Evolutionary conservation across 2,113 vertebrate genomes (phyloP), one percentile per base, ranked within the genome.

Genomic region (Odocoileus virginianus): DNA sequence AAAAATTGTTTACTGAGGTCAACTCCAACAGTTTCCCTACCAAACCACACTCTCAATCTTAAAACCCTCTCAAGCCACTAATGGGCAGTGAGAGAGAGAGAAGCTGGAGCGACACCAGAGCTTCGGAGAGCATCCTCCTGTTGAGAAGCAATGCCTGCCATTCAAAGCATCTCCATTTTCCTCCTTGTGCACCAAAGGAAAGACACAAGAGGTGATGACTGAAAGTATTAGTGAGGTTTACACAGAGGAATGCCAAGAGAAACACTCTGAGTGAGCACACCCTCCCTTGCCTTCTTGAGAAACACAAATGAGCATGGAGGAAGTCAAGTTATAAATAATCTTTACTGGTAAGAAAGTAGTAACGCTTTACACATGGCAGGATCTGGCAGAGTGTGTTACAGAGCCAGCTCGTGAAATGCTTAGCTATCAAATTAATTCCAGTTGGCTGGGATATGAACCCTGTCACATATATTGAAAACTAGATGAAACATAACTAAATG

Each of bases 401-500:
- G 84, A 93, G 57, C 89, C 91, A 93, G 87, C 91, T 47, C 47
- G 7, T 61, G 67, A 79, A 97, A 91, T 54, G 78, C 89, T 95
- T 47, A n/a, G 82, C 96, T 52, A 71, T 89, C 83, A 93, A 57
- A 95, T 96, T 87, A 58, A 92, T 93, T 94, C 89, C 94, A 97
- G 87, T 87, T 95, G 91, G 94, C 87, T 95, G 89, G 86, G 57
- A 94, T 91, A 43, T 89, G 93, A 97, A 93, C 93, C 57, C 84
- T 97, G 97, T 91, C 93, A 94, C 82, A 89, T 55, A 74, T 54
- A 93, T 33, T 93, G 89, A 87, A 93, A 97, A 95, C 79, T 12
- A 89, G 88, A 95, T 90, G 93, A 97, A 97, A 97, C 64, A 93
- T 86, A 67, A 95, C 93, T 55, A 91, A 94, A 91, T 13, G 36